phyloP scores from a whole-genome alignment of 2,113 vertebrate species.

The Psilopogon haemacephalus region DNA sequence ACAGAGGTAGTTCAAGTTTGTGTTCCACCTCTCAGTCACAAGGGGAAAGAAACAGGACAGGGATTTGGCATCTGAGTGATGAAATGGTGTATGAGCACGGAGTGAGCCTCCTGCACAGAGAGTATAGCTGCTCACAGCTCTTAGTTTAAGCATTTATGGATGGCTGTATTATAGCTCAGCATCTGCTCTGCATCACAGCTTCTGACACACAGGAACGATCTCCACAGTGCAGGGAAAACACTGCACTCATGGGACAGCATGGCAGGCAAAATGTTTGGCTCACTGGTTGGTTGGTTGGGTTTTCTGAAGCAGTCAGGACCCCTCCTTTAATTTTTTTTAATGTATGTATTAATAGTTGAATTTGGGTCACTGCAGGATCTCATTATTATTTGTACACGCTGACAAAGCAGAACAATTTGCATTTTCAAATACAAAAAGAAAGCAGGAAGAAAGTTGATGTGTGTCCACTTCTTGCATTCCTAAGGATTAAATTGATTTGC shows the following conservation, averaged over 20 bases:
- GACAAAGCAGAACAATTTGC: neutral
- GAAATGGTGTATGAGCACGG: neutral
- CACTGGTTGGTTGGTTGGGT: neutral
- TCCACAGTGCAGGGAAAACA: constrained; percentile 10
- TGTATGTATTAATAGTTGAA: neutral
- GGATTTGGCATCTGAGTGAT: neutral
- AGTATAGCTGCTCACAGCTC: neutral
- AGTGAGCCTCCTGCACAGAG: neutral
- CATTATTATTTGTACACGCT: neutral
- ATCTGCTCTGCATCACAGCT: constrained; percentile 44
- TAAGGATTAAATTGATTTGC: neutral
- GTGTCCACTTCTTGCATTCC: neutral
- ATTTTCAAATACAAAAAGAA: neutral
- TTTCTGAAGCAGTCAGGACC: neutral
- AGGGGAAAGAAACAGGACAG: neutral
- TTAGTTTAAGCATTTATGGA: constrained; percentile 19
- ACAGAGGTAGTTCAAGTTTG: neutral
- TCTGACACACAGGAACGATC: neutral
- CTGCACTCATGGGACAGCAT: neutral
- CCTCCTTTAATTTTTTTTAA: neutral
- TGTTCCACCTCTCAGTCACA: neutral
- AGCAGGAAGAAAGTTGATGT: neutral
- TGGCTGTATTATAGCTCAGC: constrained; percentile 1
- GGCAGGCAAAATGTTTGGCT: neutral
- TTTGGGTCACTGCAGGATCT: neutral